These are phyloP conservation scores for Callionymus lyra DNA, from an alignment of 2,113 vertebrate genomes.

Conservation along the genomic window DNA sequence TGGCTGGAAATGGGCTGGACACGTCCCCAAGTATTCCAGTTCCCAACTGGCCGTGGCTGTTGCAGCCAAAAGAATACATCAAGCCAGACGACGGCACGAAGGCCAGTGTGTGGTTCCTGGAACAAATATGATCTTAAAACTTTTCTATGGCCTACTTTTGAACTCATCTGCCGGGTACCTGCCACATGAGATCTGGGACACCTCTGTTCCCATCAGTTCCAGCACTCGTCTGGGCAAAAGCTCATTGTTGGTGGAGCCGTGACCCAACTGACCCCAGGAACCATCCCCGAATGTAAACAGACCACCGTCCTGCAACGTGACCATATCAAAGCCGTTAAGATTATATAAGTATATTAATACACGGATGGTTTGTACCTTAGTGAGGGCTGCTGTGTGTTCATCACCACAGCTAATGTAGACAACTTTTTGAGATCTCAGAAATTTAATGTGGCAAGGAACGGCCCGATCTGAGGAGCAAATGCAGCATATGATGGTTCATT, in stretches of 20 bases:
- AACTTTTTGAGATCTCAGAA: constrained; percentile 87
- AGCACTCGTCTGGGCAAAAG: constrained; percentile 80
- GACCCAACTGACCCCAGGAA: constrained; percentile 80
- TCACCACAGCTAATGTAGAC: constrained; percentile 94
- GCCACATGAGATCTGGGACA: constrained; percentile 85
- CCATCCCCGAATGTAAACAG: constrained; percentile 87
- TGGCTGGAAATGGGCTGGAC: constrained; percentile 79
- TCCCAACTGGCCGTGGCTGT: constrained; percentile 85
- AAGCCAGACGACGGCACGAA: constrained; percentile 88
- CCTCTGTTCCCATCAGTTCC: constrained; percentile 87
- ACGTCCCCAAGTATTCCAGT: constrained; percentile 74
- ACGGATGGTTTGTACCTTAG: constrained; percentile 72
- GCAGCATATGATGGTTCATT: too few relatives aligned
- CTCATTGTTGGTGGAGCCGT: constrained; percentile 80
- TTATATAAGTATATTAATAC: background rate
- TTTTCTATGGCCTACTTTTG: background rate
- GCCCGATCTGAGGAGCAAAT: constrained; percentile 74
- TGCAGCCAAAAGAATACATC: constrained; percentile 93
- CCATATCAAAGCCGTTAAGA: too few relatives aligned
- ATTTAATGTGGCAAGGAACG: constrained; percentile 93
- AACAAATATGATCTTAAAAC: constrained; percentile 2
- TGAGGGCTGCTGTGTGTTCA: constrained; percentile 85
- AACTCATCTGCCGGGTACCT: constrained; percentile 53
- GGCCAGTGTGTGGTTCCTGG: constrained; percentile 89
- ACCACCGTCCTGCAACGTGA: constrained; percentile 72